Evolutionary conservation across 2,113 vertebrate species (phyloP), one percentile per base, ranked within the genome.

Genomic region (Clarias macrocephalus): DNA sequence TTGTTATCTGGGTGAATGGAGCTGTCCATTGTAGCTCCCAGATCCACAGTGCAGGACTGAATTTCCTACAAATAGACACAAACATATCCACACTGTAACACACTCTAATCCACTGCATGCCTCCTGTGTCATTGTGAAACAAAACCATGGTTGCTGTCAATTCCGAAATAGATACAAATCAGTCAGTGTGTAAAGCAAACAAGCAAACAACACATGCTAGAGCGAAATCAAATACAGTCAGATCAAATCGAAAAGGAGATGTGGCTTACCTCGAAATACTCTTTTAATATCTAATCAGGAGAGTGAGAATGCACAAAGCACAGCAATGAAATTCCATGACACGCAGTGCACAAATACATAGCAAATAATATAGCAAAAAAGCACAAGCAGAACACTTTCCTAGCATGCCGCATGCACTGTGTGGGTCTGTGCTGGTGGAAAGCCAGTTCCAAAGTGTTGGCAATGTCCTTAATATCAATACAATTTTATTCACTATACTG

Each of bases 241-340:
- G 93, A 96, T 81, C 56, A 95, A 96, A 92, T 93, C 93, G 93
- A 94, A 95, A 93, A 91, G 95, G 96, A 96, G 95, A 93, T 93
- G 92, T 94, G 94, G 94, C 98, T 99, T 97, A 99, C 98, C 98
- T 99, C 95, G 76, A 98, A 98, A 96, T 96, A 97, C 95, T 97
- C 96, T 96, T 97, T 99, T 95, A 99, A 95, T 95, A 96, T 97
- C 98, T 99, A 97, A 97, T 94, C 95, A 95, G 91, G 94, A 96
- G 92, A 95, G 95, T 95, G 96, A 89, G 89, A 96, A 96, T 96
- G 96, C 95, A 96, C 96, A 96, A 95, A 97, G 95, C 96, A 96
- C 95, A 95, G 96, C 95, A 95, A 96, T 95, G 95, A 96, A 93
- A 96, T 96, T 96, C 93, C 95, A 93, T 94, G 95, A 96, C 95